phyloP scores from a whole-genome alignment of 2,888 invertebrate genomes.

The Ptychoptera contaminata region DNA sequence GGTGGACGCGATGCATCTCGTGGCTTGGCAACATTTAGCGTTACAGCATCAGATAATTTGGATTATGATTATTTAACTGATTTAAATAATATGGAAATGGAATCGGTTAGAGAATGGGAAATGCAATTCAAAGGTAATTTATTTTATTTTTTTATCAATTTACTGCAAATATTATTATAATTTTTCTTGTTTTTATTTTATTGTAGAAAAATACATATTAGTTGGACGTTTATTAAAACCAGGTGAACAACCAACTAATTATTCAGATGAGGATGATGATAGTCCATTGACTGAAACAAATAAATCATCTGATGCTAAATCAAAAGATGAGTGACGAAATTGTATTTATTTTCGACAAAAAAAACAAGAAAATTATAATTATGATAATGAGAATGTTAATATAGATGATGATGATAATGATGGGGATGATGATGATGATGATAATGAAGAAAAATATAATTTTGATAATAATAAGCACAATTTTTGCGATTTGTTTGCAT shows the following conservation, averaged over 20 bases:
- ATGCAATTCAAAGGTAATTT: slow-evolving; percentile 83
- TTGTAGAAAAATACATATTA: slow-evolving; percentile 82
- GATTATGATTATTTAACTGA: slow-evolving; percentile 94
- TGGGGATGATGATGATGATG: background rate
- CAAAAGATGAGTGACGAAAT: slow-evolving; percentile 6
- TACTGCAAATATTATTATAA: slow-evolving; percentile 9
- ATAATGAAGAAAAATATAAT: background rate
- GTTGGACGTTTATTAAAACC: slow-evolving; percentile 82
- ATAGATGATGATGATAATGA: background rate
- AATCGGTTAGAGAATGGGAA: slow-evolving; percentile 92
- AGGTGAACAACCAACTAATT: slow-evolving; percentile 77
- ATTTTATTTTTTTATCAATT: background rate
- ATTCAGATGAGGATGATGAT: slow-evolving; percentile 69
- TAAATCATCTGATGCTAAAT: slow-evolving; percentile 13
- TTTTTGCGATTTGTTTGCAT: slow-evolving; percentile 5
- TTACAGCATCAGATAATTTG: slow-evolving; percentile 59
- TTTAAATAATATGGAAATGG: slow-evolving; percentile 84
- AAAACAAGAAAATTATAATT: background rate
- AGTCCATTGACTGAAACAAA: background rate
- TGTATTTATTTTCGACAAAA: background rate
- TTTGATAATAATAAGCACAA: background rate
- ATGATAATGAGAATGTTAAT: background rate
- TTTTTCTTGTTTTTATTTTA: slow-evolving; percentile 11
- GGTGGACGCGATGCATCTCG: slow-evolving; percentile 92
- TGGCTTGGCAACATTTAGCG: slow-evolving; percentile 85